Percentiles rank a stretch among this genome's conserved stretches.
These are phyloP conservation scores for Acanthaster planci DNA, from an alignment of 35 echinoderm and acorn worm species.

Conservation along the genomic window DNA sequence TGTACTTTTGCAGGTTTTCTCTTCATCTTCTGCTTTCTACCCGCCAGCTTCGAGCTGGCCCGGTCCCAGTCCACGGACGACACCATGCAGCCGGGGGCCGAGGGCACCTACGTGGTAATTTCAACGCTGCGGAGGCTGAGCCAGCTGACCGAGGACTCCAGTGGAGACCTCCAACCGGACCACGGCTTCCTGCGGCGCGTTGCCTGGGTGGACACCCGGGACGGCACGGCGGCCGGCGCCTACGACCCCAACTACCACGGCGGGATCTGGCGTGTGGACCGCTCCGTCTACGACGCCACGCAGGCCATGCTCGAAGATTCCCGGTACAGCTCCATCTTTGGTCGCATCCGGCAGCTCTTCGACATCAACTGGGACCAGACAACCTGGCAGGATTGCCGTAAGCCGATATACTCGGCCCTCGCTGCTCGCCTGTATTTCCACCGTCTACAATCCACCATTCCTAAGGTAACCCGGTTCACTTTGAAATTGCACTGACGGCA, in stretches of 20 bases:
- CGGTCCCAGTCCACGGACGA: too few relatives aligned
- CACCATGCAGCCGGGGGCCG: too few relatives aligned
- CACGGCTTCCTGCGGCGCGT: background rate
- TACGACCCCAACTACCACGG: background rate
- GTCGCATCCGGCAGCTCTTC: background rate
- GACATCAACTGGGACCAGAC: background rate
- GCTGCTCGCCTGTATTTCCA: constrained; percentile 25
- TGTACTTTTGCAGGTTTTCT: too few relatives aligned
- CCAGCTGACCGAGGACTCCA: background rate
- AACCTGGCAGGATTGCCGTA: background rate
- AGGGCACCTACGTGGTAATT: background rate
- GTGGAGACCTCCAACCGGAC: background rate
- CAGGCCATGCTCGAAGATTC: background rate
- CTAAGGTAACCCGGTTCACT: too few relatives aligned
- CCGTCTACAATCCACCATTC: background rate
- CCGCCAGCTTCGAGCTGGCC: too few relatives aligned
- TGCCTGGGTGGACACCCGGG: background rate
- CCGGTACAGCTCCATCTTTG: background rate
- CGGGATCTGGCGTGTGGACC: constrained; percentile 11
- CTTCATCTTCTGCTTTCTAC: too few relatives aligned
- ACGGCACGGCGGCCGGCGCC: background rate
- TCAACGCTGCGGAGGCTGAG: background rate
- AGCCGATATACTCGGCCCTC: background rate
- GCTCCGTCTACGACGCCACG: background rate
- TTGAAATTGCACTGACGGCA: too few relatives aligned